Evolutionary conservation across 2,888 invertebrate species (phyloP).

Genomic region (Elaeidobius kamerunicus): DNA sequence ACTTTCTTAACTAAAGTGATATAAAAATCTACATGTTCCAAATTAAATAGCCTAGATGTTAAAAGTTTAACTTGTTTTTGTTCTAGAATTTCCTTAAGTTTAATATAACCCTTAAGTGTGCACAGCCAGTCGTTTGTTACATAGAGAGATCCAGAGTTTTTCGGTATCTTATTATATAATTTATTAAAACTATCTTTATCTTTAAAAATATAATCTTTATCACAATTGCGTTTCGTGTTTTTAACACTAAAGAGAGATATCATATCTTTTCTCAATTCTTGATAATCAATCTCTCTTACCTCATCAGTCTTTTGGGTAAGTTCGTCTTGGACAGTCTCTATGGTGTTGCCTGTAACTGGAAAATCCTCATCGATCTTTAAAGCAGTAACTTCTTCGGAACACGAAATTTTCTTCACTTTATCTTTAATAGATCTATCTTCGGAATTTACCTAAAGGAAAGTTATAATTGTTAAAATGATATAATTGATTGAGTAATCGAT

Average conservation of each 20-base stretch:
- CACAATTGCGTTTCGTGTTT: constrained; percentile 6
- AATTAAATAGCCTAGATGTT: background rate
- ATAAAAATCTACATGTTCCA: constrained; percentile 12
- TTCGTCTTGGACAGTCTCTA: too few relatives aligned
- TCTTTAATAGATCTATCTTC: too few relatives aligned
- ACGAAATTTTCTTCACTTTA: too few relatives aligned
- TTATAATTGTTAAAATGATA: too few relatives aligned
- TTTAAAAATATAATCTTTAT: constrained; percentile 5
- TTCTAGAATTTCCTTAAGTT: constrained; percentile 11
- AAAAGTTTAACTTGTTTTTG: background rate
- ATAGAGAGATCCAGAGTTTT: constrained; percentile 5
- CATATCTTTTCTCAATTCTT: constrained; percentile 1
- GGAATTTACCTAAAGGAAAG: too few relatives aligned
- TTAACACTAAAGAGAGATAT: background rate
- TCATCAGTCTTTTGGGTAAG: background rate
- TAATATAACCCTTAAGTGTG: constrained; percentile 15
- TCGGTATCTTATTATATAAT: constrained; percentile 6
- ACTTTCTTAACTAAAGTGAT: background rate
- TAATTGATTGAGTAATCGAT: too few relatives aligned
- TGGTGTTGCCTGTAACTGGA: too few relatives aligned
- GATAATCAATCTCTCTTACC: constrained; percentile 7
- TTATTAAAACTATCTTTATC: background rate
- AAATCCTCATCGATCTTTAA: too few relatives aligned
- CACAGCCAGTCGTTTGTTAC: constrained; percentile 20
- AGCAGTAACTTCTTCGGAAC: too few relatives aligned